These are phyloP conservation scores for Sitobion miscanthi DNA, from an alignment of 1,140 invertebrate genomes.

Conservation along the genomic window DNA sequence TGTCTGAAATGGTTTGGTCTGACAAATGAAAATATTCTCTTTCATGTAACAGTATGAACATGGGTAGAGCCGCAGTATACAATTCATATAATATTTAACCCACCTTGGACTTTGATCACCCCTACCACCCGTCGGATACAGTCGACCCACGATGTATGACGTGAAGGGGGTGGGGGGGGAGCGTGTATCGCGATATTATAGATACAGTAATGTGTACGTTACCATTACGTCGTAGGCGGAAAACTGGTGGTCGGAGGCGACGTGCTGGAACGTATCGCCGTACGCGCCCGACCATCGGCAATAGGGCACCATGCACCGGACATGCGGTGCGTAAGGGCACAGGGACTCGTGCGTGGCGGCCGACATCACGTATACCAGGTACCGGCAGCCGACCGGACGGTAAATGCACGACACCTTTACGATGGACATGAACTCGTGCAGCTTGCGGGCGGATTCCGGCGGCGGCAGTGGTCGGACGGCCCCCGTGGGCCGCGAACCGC, in stretches of 20 bases:
- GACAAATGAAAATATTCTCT: too few species aligned
- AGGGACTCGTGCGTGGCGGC: not conserved
- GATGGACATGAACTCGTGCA: not conserved
- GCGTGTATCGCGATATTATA: too few species aligned
- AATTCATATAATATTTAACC: too few species aligned
- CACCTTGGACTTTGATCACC: too few species aligned
- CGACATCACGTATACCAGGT: not conserved
- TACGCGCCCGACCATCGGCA: not conserved
- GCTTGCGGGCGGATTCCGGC: not conserved
- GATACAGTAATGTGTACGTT: not conserved
- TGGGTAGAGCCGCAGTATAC: too few species aligned
- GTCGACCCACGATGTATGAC: not conserved
- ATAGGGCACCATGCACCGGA: conserved; percentile 14
- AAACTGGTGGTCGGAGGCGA: not conserved
- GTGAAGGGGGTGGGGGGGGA: too few species aligned
- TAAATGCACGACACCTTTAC: not conserved
- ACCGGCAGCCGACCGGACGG: not conserved
- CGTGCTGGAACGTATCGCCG: not conserved
- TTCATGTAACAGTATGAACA: too few species aligned
- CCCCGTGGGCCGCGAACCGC: too few species aligned
- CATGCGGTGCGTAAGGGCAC: not conserved
- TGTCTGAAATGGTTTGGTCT: too few species aligned
- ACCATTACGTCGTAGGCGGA: conserved; percentile 15
- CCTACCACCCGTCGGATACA: not conserved
- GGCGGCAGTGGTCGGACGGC: not conserved